Percentiles rank a stretch among this genome's conserved stretches.
Evolutionary conservation across 2,797 vertebrate genomes (phyloP).

Genomic region (Lepidocolaptes lacrymiger): DNA sequence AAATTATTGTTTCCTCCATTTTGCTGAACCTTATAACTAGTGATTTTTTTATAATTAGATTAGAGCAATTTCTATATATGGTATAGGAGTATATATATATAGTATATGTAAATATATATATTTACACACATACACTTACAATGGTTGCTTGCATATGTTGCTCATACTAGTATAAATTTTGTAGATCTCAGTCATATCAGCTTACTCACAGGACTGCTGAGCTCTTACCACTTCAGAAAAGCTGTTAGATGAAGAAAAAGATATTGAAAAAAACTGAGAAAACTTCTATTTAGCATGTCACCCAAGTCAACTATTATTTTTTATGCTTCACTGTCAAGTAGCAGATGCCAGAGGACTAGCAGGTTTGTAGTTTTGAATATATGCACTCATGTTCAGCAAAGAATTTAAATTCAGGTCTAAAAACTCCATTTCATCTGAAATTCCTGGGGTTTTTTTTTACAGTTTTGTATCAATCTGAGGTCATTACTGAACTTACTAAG

Average conservation of each 20-base stretch:
- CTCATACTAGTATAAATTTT: neutral
- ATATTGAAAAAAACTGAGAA: neutral
- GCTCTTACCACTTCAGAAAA: neutral
- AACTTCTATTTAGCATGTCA: neutral
- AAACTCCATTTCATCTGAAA: neutral
- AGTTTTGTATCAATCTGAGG: neutral
- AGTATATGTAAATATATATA: no score
- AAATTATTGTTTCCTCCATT: neutral
- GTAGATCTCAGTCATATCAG: neutral
- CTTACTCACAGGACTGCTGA: neutral
- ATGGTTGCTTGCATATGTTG: accelerated
- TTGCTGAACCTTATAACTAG: neutral
- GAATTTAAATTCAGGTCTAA: neutral
- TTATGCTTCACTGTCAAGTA: neutral
- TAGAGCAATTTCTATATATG: neutral
- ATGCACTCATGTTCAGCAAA: neutral
- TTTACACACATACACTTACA: neutral
- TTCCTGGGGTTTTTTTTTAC: accelerated
- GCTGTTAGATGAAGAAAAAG: neutral
- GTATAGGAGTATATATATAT: no score
- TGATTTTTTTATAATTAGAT: neutral
- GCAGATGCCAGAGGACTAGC: neutral
- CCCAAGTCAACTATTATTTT: neutral
- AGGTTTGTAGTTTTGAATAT: neutral
- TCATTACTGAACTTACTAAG: neutral